A percentile compares a stretch with the other conserved stretches of the same genome.
Conservation (phyloP, 2,113 vertebrate genomes). For the Ancistrus triradiatus region DNA sequence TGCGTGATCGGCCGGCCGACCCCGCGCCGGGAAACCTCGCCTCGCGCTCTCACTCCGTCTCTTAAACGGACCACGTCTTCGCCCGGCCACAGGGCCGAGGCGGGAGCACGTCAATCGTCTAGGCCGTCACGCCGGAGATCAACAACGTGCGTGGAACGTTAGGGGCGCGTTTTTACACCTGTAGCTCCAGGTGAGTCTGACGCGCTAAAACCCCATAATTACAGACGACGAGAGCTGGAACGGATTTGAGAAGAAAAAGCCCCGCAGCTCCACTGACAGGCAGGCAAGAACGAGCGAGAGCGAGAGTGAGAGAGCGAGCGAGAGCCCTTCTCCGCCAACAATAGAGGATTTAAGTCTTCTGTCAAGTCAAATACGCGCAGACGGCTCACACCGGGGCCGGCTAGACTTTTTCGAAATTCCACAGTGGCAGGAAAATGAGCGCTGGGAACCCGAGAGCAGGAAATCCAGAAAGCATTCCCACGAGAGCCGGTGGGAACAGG, state of each 20-base stretch:
- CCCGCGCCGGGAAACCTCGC: background rate
- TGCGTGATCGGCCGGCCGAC: conserved; percentile 37
- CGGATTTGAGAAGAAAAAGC: conserved; percentile 17
- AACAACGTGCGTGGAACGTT: no score
- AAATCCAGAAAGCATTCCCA: no score
- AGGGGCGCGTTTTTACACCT: conserved; percentile 52
- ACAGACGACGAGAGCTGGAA: conserved; percentile 49
- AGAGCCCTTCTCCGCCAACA: conserved; percentile 9
- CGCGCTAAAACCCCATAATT: conserved; percentile 59
- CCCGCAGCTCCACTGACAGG: conserved; percentile 16
- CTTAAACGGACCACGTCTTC: no score
- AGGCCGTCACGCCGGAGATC: no score
- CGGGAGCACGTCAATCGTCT: no score
- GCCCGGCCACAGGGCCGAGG: no score
- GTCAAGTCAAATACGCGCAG: no score
- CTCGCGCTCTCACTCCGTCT: background rate
- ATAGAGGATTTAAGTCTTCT: no score
- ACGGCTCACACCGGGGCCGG: background rate
- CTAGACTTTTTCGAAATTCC: conserved; percentile 25
- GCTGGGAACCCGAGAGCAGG: conserved; percentile 27
- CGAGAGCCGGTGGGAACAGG: no score
- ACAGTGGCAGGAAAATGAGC: conserved; percentile 30
- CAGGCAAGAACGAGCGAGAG: no score
- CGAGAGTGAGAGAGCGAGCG: no score
- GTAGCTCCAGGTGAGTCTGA: conserved; percentile 53